These are phyloP conservation scores for Drosophila eohydei DNA, from an alignment of 2,888 invertebrate genomes.

Conservation along the genomic window DNA sequence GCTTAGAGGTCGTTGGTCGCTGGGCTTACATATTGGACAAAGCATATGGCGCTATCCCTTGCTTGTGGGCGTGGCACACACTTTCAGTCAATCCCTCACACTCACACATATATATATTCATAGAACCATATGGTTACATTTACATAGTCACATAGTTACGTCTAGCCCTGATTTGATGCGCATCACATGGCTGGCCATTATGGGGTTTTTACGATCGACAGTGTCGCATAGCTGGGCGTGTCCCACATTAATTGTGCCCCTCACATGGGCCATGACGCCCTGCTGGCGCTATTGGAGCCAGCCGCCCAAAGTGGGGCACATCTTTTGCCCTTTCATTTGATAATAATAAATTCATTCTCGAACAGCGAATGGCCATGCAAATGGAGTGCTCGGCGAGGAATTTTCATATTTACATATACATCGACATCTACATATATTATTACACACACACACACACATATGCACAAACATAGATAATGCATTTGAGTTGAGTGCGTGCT, in stretches of 20 bases:
- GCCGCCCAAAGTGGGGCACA: conserved; percentile 9
- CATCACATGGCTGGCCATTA: conserved; percentile 45
- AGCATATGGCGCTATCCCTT: conserved; percentile 39
- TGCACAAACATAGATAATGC: conserved; percentile 7
- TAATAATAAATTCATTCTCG: conserved; percentile 47
- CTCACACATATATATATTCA: not conserved
- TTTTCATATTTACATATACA: conserved; percentile 35
- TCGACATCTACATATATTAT: conserved; percentile 12
- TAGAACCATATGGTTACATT: not conserved
- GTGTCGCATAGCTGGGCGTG: conserved; percentile 30
- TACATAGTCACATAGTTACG: conserved; percentile 18
- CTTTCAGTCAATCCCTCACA: not conserved
- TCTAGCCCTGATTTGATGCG: conserved; percentile 53
- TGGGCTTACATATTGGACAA: conserved; percentile 16
- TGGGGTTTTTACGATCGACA: conserved; percentile 49
- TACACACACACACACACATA: not conserved
- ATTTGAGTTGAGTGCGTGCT: conserved; percentile 60
- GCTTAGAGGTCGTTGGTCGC: not conserved
- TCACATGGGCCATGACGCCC: conserved; percentile 36
- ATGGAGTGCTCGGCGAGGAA: conserved; percentile 26
- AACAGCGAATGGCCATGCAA: conserved; percentile 36
- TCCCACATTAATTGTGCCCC: conserved; percentile 46
- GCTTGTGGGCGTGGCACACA: conserved; percentile 20
- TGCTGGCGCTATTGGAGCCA: conserved; percentile 24
- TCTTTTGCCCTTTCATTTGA: conserved; percentile 35